phyloP scores from a whole-genome alignment of 2,113 vertebrate species.

The Oreochromis tanganicae region DNA sequence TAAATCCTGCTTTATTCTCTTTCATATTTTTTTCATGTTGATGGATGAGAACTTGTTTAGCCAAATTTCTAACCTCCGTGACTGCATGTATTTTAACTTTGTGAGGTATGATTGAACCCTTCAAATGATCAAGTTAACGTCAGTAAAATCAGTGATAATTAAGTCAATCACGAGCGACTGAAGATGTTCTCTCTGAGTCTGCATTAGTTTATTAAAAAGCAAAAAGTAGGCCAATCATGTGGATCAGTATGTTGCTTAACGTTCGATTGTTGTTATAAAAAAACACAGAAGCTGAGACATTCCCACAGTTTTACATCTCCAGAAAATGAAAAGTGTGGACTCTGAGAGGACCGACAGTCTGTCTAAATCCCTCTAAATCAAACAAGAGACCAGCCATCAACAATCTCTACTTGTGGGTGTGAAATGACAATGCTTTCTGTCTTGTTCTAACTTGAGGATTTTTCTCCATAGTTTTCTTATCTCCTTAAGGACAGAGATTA shows the following conservation, averaged over 20 bases:
- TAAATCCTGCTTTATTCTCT: not conserved
- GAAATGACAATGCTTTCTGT: slow-evolving; percentile 20
- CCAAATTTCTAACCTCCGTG: not conserved
- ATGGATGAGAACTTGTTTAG: slow-evolving; percentile 46
- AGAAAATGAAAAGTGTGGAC: not conserved
- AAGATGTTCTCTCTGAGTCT: not conserved
- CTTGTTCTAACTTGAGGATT: slow-evolving; percentile 62
- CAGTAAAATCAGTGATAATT: not conserved
- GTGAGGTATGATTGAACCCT: not conserved
- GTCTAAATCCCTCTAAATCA: not conserved
- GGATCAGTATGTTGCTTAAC: not conserved
- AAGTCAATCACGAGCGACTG: not conserved
- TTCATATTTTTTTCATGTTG: slow-evolving; percentile 24
- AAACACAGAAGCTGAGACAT: not conserved
- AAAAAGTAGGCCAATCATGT: not conserved
- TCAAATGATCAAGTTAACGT: not conserved
- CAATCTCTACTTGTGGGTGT: slow-evolving; percentile 15
- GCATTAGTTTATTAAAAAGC: not conserved
- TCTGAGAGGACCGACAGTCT: not conserved
- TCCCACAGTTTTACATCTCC: not conserved
- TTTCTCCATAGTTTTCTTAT: slow-evolving; percentile 70
- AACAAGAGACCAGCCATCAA: slow-evolving; percentile 59
- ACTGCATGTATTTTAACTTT: not conserved
- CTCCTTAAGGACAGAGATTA: slow-evolving; percentile 69
- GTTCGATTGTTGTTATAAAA: not conserved